phyloP scores from a whole-genome alignment of 2,113 vertebrate species.

The Cottus gobio region DNA sequence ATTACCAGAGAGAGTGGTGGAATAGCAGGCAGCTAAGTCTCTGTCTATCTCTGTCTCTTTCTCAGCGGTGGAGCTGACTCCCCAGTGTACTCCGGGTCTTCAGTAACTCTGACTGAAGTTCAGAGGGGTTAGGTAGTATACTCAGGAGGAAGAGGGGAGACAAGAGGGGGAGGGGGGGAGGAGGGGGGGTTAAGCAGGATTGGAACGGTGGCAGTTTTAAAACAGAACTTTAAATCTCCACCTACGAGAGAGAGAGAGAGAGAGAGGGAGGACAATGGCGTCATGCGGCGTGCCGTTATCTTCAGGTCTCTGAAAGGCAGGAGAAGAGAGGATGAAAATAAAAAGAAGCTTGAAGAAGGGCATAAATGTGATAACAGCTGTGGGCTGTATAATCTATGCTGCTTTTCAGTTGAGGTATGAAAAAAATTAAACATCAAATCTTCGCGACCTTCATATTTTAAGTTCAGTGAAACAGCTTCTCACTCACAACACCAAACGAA shows the following conservation, averaged over 20 bases:
- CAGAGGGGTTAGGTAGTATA: constrained; percentile 81
- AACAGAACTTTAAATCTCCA: constrained; percentile 85
- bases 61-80: constrained; percentile 75
- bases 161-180: constrained; percentile 43
- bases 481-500: constrained; percentile 38
- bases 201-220: constrained; percentile 81
- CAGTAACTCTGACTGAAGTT: constrained; percentile 83
- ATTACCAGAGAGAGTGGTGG: constrained; percentile 79
- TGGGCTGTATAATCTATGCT: constrained; percentile 77
- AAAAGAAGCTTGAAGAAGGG: constrained; percentile 76
- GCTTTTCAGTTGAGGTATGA: constrained; percentile 70
- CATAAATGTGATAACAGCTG: constrained; percentile 79
- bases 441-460: constrained; percentile 69
- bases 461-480: constrained; percentile 62
- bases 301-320: constrained; percentile 73
- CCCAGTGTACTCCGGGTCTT: constrained; percentile 77
- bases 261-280: constrained; percentile 73
- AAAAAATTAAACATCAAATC: constrained; percentile 51
- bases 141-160: constrained; percentile 72
- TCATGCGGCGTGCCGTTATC: constrained; percentile 77
- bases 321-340: constrained; percentile 69
- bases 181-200: constrained; percentile 81
- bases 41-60: constrained; percentile 76
- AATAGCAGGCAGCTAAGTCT: constrained; percentile 82
- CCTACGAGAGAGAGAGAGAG: constrained; percentile 70